A percentile compares a stretch with the other conserved stretches of the same genome.
phyloP scores from a whole-genome alignment of 2,113 vertebrate genomes.

The Patagioenas fasciata region DNA sequence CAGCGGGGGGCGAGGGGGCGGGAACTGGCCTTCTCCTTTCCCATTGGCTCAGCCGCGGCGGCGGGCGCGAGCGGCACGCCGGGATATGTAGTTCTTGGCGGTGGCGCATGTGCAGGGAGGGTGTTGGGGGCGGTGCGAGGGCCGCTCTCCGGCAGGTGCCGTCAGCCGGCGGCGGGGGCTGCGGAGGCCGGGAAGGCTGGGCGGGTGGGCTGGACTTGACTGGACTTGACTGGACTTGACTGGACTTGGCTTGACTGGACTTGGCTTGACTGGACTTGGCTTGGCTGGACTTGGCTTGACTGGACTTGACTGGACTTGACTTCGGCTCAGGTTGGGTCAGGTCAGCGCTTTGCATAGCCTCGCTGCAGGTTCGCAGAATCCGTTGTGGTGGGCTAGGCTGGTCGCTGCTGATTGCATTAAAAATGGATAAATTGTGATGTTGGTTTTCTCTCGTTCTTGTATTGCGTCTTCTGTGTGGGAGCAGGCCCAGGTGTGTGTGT shows the following conservation, averaged over 20 bases:
- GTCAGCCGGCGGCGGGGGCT: too few species aligned
- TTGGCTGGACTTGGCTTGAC: too few species aligned
- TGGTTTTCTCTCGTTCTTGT: fast-evolving
- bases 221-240: too few species aligned
- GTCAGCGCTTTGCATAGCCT: too few species aligned
- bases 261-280: too few species aligned
- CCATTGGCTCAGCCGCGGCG: not conserved
- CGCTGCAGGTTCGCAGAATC: fast-evolving
- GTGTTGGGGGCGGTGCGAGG: not conserved
- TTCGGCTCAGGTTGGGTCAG: fast-evolving
- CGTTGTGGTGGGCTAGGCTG: too few species aligned
- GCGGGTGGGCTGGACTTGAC: too few species aligned
- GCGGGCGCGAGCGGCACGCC: not conserved
- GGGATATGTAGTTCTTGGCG: slow-evolving; percentile 18
- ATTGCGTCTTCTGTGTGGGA: too few species aligned
- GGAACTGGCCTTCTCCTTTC: not conserved
- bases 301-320: too few species aligned
- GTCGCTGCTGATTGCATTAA: not conserved
- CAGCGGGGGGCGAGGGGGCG: not conserved
- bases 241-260: too few species aligned
- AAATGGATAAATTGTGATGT: not conserved
- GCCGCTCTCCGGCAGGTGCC: not conserved
- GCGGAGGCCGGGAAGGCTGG: too few species aligned
- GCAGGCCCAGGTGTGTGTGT: fast-evolving
- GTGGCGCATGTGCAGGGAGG: not conserved